Base-by-base conservation (phyloP, 2,888 invertebrate genomes). In the Polietes domitor region DNA sequence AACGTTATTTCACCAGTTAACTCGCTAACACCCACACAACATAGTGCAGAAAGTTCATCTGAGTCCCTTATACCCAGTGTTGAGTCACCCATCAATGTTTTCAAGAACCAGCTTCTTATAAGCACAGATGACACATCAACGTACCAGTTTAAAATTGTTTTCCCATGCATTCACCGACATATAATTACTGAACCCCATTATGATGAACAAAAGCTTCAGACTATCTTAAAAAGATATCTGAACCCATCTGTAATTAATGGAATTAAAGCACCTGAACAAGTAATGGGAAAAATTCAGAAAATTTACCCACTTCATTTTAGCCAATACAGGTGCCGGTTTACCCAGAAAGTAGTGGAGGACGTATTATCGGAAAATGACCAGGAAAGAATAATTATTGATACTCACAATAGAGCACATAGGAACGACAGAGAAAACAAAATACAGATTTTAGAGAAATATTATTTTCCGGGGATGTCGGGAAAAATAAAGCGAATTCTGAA, bases 31-130 rank as follows among this genome's bases (percentile, higher is more conserved):
- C 50, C 71, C 3, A 82, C 82, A 24, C 26, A 77, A 41, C 82
- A 87, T 32, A 87, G 87, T n/a, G 77, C 79, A 9, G 86, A 82
- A 85, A 73, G 68, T 74, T 10, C 85, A 78, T 10, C 86, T 83
- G 19, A 86, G 83, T 19, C 80, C 83, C 7, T 77, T 19, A 53
- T 73, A 15, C 58, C 58, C 12, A 37, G 58, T 26, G n/a, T 24
- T 4, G 58, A 58, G 9, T 15, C 9, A 9, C 73, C 61, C 5
- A 43, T 74, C 12, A 74, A 61, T 43, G 47, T 17, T 0, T 86
- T 85, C 37, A 85, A 80, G 75, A 88, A 85, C 21, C 85, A 85
- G 75, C 47, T 86, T 12, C 65, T 86, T 24, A 47, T 75, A 12
- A 61, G 41, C 37, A 80, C 47, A 3, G 73, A 61, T 5, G 79